phyloP scores from a whole-genome alignment of 2,888 invertebrate species.

The Apotomis capreana region DNA sequence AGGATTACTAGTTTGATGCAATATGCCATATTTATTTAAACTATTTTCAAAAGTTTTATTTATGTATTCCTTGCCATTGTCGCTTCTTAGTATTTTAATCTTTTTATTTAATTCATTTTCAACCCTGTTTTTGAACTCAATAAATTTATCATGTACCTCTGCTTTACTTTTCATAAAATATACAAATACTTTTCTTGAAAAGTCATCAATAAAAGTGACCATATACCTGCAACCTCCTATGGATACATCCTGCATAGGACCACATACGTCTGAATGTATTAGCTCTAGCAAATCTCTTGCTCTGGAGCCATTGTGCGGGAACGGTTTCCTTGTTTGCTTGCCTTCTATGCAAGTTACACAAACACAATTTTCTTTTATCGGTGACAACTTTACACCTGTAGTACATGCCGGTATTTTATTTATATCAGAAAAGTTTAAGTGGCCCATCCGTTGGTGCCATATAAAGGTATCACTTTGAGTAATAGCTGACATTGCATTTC shows the following conservation, averaged over 20 bases:
- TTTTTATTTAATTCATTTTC: slow-evolving; percentile 5
- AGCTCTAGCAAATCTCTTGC: slow-evolving; percentile 32
- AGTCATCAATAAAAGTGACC: slow-evolving; percentile 27
- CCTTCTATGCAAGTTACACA: no score
- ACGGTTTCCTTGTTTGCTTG: slow-evolving; percentile 12
- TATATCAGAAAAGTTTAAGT: slow-evolving; percentile 39
- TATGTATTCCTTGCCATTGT: no score
- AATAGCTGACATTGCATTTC: slow-evolving; percentile 16
- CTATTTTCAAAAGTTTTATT: no score
- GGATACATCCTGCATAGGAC: slow-evolving; percentile 21
- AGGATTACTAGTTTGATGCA: no score
- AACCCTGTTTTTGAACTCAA: slow-evolving; percentile 12
- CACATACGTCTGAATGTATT: slow-evolving; percentile 28
- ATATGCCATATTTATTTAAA: no score
- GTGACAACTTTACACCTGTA: no score
- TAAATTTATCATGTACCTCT: slow-evolving; percentile 14
- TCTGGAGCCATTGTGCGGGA: slow-evolving; percentile 33
- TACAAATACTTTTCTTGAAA: slow-evolving; percentile 20
- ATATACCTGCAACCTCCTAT: slow-evolving; percentile 30
- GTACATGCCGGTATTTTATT: slow-evolving; percentile 12
- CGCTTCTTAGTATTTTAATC: no score
- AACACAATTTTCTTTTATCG: no score
- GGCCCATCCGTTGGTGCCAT: slow-evolving; percentile 42
- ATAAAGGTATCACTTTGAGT: slow-evolving; percentile 21
- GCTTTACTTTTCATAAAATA: slow-evolving; percentile 17